phyloP scores from a whole-genome alignment of 2,113 vertebrate genomes.

The Chaetura pelagica region DNA sequence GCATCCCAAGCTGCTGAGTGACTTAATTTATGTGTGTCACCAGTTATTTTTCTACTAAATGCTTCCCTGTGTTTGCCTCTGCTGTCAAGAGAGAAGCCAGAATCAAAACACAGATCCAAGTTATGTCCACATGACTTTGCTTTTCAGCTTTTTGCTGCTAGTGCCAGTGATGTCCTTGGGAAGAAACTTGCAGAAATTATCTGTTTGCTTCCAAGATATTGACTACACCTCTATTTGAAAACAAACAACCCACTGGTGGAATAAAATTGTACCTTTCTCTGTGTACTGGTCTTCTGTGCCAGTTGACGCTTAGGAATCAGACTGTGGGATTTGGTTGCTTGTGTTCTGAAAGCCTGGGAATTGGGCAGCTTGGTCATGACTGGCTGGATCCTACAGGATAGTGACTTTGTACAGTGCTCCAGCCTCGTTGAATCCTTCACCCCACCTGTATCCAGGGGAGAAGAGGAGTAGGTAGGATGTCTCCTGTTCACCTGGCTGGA shows the following conservation, averaged over 20 bases:
- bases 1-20: neutral
- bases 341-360: neutral
- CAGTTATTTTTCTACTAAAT: neutral
- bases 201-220: neutral
- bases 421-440: neutral
- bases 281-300: neutral
- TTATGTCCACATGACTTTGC: neutral
- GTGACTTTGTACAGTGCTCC: fast-evolving
- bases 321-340: neutral
- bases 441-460: neutral
- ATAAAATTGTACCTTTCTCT: neutral
- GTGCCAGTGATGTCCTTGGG: neutral
- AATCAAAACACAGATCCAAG: neutral
- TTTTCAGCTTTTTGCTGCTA: neutral
- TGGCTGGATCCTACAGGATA: neutral
- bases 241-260: neutral
- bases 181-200: neutral
- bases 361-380: neutral
- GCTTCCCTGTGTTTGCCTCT: neutral
- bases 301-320: neutral
- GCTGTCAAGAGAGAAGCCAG: neutral
- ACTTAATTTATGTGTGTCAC: neutral
- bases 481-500: neutral
- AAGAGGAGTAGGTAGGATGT: neutral
- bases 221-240: neutral